phyloP scores from a whole-genome alignment of 2,797 vertebrate species.

The Fringilla coelebs region DNA sequence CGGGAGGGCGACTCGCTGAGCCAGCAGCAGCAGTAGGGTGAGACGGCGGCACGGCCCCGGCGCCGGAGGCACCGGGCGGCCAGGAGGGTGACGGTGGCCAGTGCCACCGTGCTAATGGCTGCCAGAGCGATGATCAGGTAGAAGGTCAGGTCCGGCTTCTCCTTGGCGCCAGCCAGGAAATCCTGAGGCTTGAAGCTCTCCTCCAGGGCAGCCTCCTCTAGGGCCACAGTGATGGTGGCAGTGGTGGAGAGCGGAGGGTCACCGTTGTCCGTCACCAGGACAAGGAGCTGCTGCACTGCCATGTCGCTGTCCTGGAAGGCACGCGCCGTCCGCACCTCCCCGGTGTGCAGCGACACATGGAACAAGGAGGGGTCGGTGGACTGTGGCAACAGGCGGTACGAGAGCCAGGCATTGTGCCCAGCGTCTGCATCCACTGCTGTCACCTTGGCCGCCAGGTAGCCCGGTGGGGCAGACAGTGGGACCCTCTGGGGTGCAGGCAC shows the following conservation, averaged over 20 bases:
- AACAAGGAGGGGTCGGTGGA: constrained; percentile 87
- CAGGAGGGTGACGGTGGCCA: constrained; percentile 86
- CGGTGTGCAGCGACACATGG: constrained; percentile 82
- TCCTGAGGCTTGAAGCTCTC: constrained; percentile 74
- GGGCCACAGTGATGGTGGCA: constrained; percentile 81
- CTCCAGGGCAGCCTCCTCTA: constrained; percentile 81
- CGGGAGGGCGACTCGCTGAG: constrained; percentile 72
- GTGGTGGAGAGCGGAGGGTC: constrained; percentile 84
- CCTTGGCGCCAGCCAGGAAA: constrained; percentile 76
- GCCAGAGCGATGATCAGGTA: constrained; percentile 93
- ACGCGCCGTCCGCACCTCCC: constrained; percentile 86
- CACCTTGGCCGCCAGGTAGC: constrained; percentile 89
- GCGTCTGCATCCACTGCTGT: constrained; percentile 91
- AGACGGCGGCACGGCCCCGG: constrained; percentile 24
- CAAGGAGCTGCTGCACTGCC: constrained; percentile 78
- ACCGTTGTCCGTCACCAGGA: constrained; percentile 89
- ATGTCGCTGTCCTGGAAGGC: constrained; percentile 83
- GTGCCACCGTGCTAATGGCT: constrained; percentile 84
- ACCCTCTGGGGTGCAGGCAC: constrained; percentile 77
- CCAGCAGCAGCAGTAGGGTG: constrained; percentile 71
- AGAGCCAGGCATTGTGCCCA: constrained; percentile 94
- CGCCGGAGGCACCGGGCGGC: constrained; percentile 85
- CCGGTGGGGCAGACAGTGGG: constrained; percentile 80
- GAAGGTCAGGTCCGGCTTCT: constrained; percentile 86
- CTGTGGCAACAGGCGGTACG: constrained; percentile 83